Evolutionary conservation across 2,888 invertebrate genomes (phyloP), one percentile per base, ranked within the genome.

Genomic region (Polyploca ridens): DNA sequence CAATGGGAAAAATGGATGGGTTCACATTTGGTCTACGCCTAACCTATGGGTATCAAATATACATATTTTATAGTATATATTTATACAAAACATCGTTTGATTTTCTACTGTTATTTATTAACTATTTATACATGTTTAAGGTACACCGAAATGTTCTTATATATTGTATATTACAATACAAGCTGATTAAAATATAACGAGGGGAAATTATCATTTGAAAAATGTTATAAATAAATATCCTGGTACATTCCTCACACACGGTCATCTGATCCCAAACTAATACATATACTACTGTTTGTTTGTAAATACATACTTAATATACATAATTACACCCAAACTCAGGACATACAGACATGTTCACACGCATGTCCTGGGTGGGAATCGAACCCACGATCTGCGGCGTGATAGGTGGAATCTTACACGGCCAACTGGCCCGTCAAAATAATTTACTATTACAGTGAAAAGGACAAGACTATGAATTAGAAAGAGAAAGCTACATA

Each of bases 11-110:
- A 64, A 77, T 81, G 86, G 86, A 85, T 82, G 85, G 86, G 85
- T 75, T 77, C 78, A 72, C 75, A 70, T 89, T 90, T 87, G 90
- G 89, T 90, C 87, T 90, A 87, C 73, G 72, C 79, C 85, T 90
- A 89, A 79, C 79, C 85, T 90, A 90, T 73, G 67, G 6, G 76
- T 89, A 88, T 79, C 81, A 85, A 85, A 85, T 83, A 85, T 84
- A 86, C 76, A 72, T 66, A 35, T 33, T 38, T 35, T 19, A 14
- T 61, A 16, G 13, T 61, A 44, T 61, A 44, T 60, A 60, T 60
- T 38, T 73, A 57, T n/a, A 46, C 46, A 46, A 46, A 44, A 46
- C 46, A n/a, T 61, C 61, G 33, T 59, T 62, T 62, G 27, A 68
- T 67, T 63, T 58, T 69, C 64, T 66, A 59, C 6, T 35, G 54